phyloP scores from a whole-genome alignment of 2,113 vertebrate species.

The Turnix velox region DNA sequence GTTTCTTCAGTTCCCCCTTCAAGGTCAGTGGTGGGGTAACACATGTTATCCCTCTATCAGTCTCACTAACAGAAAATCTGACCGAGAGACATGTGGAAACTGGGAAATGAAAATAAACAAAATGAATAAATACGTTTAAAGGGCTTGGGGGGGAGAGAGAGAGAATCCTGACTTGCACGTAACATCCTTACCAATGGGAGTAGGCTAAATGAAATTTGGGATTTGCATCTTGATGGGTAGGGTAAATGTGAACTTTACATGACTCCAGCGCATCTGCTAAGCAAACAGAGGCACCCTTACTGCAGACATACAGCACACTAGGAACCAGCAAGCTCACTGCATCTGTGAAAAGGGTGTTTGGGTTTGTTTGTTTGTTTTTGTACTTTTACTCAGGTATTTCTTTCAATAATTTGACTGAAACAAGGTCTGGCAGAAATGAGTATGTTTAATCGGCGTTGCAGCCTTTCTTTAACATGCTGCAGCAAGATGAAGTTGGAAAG shows the following conservation, averaged over 20 bases:
- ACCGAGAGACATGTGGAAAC: constrained; percentile 49
- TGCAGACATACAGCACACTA: neutral
- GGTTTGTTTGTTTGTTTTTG: neutral
- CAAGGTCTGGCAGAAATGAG: neutral
- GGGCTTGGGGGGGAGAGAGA: neutral
- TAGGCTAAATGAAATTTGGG: constrained; percentile 16
- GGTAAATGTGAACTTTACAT: constrained; percentile 52
- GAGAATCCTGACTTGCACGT: neutral
- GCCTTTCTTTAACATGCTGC: neutral
- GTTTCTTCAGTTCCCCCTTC: constrained; percentile 45
- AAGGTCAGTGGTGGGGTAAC: constrained; percentile 63
- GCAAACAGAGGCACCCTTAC: neutral
- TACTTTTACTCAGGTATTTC: neutral
- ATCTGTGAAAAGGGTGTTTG: neutral
- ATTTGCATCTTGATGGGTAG: constrained; percentile 55
- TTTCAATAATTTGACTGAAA: neutral
- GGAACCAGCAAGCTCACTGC: neutral
- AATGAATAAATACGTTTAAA: constrained; percentile 52
- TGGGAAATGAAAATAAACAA: constrained; percentile 64
- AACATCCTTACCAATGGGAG: constrained; percentile 12
- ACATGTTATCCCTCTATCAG: constrained; percentile 58
- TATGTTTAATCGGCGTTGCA: neutral
- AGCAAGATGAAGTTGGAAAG: neutral
- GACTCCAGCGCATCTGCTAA: constrained; percentile 36
- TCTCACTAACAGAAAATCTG: constrained; percentile 56